These are phyloP conservation scores for Metellina segmentata DNA, from an alignment of 2,888 invertebrate genomes.

Conservation along the genomic window DNA sequence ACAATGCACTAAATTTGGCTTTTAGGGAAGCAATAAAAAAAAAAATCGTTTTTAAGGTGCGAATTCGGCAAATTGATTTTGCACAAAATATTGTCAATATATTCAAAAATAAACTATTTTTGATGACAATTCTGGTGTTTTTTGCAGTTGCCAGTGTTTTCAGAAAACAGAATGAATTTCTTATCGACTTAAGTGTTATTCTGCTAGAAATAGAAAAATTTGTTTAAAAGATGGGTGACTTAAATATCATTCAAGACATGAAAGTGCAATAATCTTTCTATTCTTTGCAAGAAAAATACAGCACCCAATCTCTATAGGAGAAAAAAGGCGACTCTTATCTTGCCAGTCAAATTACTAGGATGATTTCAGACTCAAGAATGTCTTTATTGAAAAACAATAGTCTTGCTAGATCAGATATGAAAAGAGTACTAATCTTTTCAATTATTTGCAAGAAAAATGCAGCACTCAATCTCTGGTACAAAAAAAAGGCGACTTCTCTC, in stretches of 20 bases:
- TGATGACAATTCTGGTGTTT: too few species aligned
- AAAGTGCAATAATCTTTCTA: neutral
- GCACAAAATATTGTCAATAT: neutral
- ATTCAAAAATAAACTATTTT: too few species aligned
- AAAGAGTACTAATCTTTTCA: neutral
- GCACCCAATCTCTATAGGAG: slow-evolving; percentile 22
- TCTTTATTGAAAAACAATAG: too few species aligned
- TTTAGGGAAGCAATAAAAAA: too few species aligned
- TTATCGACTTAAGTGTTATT: too few species aligned
- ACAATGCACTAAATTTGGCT: too few species aligned
- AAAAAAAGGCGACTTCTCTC: too few species aligned
- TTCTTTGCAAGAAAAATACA: slow-evolving; percentile 18
- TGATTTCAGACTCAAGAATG: neutral
- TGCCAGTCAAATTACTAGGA: neutral
- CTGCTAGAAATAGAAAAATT: neutral
- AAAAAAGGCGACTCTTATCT: slow-evolving; percentile 30
- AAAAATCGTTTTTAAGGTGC: neutral
- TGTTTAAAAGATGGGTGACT: slow-evolving; percentile 11
- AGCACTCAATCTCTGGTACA: neutral
- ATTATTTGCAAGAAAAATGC: neutral
- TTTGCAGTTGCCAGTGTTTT: too few species aligned
- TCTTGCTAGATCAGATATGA: too few species aligned
- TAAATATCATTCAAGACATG: neutral
- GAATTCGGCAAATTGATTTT: too few species aligned
- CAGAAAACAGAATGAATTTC: too few species aligned